Base-by-base conservation (phyloP, 2,797 vertebrate genomes). In the Halcyon chelicuti region DNA sequence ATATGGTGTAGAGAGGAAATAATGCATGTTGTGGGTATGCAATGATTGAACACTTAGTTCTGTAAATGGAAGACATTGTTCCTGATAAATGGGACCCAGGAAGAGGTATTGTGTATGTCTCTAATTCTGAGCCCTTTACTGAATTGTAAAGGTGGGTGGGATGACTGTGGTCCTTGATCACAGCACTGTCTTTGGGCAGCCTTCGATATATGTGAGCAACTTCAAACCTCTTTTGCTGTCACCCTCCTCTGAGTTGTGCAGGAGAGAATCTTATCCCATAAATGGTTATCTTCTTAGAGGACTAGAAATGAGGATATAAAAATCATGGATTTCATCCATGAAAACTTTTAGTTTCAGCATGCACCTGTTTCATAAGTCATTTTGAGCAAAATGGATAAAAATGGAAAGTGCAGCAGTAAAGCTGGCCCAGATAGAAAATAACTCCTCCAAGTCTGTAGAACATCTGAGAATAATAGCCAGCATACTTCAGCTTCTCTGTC, bases 281-380 rank as follows among this genome's bases (percentile, higher is more conserved):
- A 96, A 96, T 92, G 71, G 77, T 87, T 94, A 82, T 92, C 68
- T 92, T 96, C 28, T 89, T 86, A 39, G 42, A 90, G 65, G 57
- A 83, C 57, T 87, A 93, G 88, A 92, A 96, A 79, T 60, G 57
- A 71, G 63, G 47, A 82, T 94, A 92, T 86, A 93, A 95, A 96
- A 92, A 92, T 93, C 86, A 52, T 93, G 88, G 84, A 94, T 89
- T 94, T 94, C 47, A 87, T 95, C 94, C 94, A 91, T 94, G 89
- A 93, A 96, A 96, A 90, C 85, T 94, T 96, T 82, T 92, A 52
- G 63, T 79, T 94, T 93, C 81, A 35, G 44, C 61, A 54, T 61
- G 71, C 92, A 96, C 93, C 95, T 96, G 89, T 94, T 97, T 89
- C 95, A 39, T 94, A 95, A 94, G 83, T 86, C 55, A 81, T 85